These are phyloP conservation scores for Drosophila mimica DNA, from an alignment of 2,888 invertebrate species.

Conservation along the genomic window DNA sequence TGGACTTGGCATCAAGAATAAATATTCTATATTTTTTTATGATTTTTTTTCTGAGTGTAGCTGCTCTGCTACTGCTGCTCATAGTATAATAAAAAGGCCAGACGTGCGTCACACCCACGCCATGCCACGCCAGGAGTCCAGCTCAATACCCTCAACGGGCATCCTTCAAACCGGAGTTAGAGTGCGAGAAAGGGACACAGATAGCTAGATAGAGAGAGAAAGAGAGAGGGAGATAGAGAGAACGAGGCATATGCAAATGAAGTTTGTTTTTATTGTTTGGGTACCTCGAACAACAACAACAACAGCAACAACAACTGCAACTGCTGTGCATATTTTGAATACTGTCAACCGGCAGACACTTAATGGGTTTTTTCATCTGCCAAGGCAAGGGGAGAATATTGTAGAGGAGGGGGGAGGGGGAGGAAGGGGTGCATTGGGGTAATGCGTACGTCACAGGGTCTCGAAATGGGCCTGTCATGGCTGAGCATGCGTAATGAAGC, in stretches of 20 bases:
- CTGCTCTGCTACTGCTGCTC: conserved; percentile 7
- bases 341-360: conserved; percentile 77
- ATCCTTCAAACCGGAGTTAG: conserved; percentile 59
- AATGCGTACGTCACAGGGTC: conserved; percentile 38
- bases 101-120: conserved; percentile 72
- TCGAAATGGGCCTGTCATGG: conserved; percentile 69
- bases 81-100: conserved; percentile 69
- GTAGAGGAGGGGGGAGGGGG: neutral
- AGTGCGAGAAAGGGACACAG: conserved; percentile 14
- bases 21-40: conserved; percentile 4
- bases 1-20: neutral
- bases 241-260: conserved; percentile 67
- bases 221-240: conserved; percentile 2
- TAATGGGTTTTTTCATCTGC: conserved; percentile 73
- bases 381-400: neutral
- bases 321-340: conserved; percentile 64
- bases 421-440: neutral
- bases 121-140: conserved; percentile 46
- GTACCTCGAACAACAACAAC: conserved; percentile 36
- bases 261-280: conserved; percentile 71
- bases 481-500: conserved; percentile 79
- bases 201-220: neutral
- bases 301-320: conserved; percentile 40
- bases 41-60: conserved; percentile 11
- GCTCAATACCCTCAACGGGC: conserved; percentile 35